Evolutionary conservation across 2,888 invertebrate genomes (phyloP).

Genomic region (Sycophila texana): DNA sequence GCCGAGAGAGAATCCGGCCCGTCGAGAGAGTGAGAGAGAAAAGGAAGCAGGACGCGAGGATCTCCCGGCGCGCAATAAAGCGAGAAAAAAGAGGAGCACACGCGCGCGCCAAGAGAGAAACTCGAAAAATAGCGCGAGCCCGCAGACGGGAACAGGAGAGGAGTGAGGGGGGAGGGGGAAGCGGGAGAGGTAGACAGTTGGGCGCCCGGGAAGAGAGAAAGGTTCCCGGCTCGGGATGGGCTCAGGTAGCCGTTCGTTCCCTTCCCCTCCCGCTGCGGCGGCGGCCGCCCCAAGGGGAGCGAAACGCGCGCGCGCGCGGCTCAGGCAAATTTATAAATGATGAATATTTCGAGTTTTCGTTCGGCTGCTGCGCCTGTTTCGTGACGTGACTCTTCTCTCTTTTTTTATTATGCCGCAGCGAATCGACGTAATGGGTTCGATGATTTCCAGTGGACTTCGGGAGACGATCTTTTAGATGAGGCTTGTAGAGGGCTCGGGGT

Average conservation of each 20-base stretch:
- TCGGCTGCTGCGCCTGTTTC: not conserved
- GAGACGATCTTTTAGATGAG: too few relatives aligned
- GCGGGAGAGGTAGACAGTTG: conserved; percentile 65
- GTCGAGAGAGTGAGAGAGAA: conserved; percentile 23
- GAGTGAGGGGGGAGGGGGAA: conserved; percentile 19
- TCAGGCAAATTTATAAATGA: conserved; percentile 50
- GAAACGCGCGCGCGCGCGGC: conserved; percentile 1
- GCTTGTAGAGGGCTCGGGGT: not conserved
- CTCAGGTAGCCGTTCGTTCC: conserved; percentile 60
- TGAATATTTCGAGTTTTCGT: conserved; percentile 47
- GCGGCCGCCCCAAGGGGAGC: conserved; percentile 38
- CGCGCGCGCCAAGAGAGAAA: conserved; percentile 7
- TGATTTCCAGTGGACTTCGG: conserved; percentile 1
- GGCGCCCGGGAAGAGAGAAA: conserved; percentile 65
- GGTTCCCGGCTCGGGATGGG: conserved; percentile 57
- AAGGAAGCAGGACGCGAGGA: conserved; percentile 18
- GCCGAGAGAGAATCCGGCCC: conserved; percentile 29
- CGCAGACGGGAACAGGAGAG: conserved; percentile 27
- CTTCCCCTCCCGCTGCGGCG: conserved; percentile 26
- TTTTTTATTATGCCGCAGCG: conserved; percentile 1
- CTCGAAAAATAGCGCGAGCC: conserved; percentile 24
- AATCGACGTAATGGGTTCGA: conserved; percentile 26
- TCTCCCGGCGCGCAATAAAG: not conserved
- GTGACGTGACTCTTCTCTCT: not conserved
- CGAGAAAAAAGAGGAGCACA: not conserved